Evolutionary conservation across 2,113 vertebrate genomes (phyloP).

Genomic region (Columba janthina): DNA sequence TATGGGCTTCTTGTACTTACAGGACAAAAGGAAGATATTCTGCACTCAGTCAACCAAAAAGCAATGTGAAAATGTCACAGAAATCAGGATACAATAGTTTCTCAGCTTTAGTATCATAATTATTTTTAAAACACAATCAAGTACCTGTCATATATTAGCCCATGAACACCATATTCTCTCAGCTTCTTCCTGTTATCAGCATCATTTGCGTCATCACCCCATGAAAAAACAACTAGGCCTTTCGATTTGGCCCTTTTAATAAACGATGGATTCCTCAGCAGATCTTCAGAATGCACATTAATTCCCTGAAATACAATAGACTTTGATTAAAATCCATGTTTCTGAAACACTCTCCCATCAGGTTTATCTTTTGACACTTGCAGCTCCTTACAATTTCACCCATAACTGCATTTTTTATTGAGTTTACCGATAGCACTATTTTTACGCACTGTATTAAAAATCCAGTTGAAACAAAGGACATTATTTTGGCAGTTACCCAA

Average conservation of each 20-base stretch:
- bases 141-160: constrained; percentile 95
- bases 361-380: neutral
- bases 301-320: constrained; percentile 82
- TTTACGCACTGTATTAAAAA: neutral
- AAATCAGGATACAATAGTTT: neutral
- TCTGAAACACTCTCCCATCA: neutral
- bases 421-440: neutral
- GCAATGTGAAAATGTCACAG: neutral
- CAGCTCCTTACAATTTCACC: neutral
- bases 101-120: neutral
- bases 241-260: constrained; percentile 87
- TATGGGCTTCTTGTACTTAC: neutral
- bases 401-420: neutral
- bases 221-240: constrained; percentile 93
- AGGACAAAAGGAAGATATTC: neutral
- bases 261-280: constrained; percentile 83
- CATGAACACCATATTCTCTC: constrained; percentile 89
- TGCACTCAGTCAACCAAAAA: neutral
- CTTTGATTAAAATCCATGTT: neutral
- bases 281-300: constrained; percentile 91
- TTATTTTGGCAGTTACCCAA: neutral
- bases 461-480: neutral
- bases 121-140: neutral
- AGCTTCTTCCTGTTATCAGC: constrained; percentile 88
- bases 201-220: constrained; percentile 96